Conservation (phyloP, 1,140 invertebrate genomes). For the Zaprionus camerounensis region DNA sequence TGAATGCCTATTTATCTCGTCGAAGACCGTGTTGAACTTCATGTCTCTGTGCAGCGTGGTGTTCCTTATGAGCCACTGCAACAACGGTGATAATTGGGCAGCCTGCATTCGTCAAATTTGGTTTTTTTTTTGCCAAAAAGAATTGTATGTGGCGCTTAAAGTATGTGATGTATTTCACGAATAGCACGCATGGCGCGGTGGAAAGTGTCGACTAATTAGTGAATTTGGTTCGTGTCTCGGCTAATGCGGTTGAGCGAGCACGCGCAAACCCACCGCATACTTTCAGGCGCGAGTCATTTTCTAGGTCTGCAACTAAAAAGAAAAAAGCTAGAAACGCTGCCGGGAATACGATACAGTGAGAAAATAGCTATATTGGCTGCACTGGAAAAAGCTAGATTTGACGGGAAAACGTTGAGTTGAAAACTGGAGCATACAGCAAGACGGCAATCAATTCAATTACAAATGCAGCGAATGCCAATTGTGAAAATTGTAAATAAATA, state of each 20-base stretch:
- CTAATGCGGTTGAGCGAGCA: slow-evolving; percentile 9
- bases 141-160: too few relatives aligned
- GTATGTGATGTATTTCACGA: too few relatives aligned
- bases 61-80: too few relatives aligned
- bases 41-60: too few relatives aligned
- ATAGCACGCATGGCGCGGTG: slow-evolving; percentile 24
- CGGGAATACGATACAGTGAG: too few relatives aligned
- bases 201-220: slow-evolving; percentile 48
- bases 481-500: slow-evolving; percentile 83
- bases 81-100: too few relatives aligned
- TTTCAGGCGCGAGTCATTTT: slow-evolving; percentile 4
- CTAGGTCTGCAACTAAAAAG: not conserved
- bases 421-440: not conserved
- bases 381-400: too few relatives aligned
- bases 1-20: too few relatives aligned
- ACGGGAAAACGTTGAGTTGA: not conserved
- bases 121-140: too few relatives aligned
- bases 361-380: too few relatives aligned
- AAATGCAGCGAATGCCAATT: slow-evolving; percentile 68
- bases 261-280: slow-evolving; percentile 24
- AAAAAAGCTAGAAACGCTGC: not conserved
- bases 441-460: slow-evolving; percentile 60
- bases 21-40: too few relatives aligned
- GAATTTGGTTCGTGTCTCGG: slow-evolving; percentile 22
- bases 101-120: too few relatives aligned